phyloP scores from a whole-genome alignment of 53 echinoderm and acorn worm species.

The Echinarachnius parma region DNA sequence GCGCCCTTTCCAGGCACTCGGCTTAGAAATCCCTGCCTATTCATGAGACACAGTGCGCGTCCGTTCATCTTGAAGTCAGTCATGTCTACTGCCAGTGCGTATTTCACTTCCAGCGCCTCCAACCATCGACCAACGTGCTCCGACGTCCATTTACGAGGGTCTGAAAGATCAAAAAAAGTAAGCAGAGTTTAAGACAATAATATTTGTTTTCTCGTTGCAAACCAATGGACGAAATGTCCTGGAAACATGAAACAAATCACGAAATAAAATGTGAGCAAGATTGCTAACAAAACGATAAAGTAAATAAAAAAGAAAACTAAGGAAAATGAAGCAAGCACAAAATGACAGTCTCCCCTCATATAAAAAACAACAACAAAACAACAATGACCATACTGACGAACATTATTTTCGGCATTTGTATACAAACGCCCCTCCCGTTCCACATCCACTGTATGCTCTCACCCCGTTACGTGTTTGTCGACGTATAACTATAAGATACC shows the following conservation, averaged over 20 bases:
- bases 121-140: slow-evolving; percentile 30
- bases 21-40: slow-evolving; percentile 13
- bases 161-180: slow-evolving; percentile 14
- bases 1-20: slow-evolving; percentile 35
- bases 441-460: no score
- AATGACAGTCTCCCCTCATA: no score
- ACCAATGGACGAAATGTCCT: neutral
- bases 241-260: neutral
- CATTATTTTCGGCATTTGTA: no score
- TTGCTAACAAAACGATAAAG: neutral
- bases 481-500: no score
- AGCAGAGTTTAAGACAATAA: no score
- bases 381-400: no score
- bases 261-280: neutral
- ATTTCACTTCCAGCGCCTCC: slow-evolving; percentile 18
- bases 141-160: slow-evolving; percentile 45
- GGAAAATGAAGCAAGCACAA: no score
- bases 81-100: neutral
- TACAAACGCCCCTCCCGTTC: no score
- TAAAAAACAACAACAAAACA: no score
- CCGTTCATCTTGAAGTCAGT: slow-evolving; percentile 42
- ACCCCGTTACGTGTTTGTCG: no score
- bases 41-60: slow-evolving; percentile 18
- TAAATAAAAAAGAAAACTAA: no score
- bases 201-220: neutral